phyloP scores from a whole-genome alignment of 2,113 vertebrate genomes.

The Microcebus tavaratra region DNA sequence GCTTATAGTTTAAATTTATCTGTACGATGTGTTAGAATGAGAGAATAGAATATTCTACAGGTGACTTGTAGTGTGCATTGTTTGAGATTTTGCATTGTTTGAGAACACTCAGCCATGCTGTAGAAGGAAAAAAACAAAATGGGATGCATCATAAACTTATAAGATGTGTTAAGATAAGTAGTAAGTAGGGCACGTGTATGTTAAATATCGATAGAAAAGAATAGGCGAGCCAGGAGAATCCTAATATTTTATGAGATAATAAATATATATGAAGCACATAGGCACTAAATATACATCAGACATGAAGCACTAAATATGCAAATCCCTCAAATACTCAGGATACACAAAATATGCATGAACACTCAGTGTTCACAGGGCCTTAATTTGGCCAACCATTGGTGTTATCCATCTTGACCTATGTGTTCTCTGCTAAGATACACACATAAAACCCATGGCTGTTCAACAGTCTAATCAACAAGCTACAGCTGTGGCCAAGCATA shows the following conservation, averaged over 20 bases:
- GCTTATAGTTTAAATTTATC: not conserved
- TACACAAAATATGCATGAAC: not conserved
- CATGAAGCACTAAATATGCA: not conserved
- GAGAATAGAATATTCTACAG: not conserved
- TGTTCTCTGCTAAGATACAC: not conserved
- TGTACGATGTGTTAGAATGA: not conserved
- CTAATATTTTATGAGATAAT: not conserved
- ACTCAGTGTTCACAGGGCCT: not conserved
- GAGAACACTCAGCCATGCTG: not conserved
- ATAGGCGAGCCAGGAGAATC: not conserved
- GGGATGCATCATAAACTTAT: not conserved
- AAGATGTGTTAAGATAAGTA: not conserved
- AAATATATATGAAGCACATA: not conserved
- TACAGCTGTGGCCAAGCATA: too few relatives aligned
- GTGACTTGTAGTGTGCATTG: not conserved
- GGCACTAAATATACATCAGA: not conserved
- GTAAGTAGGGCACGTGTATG: not conserved
- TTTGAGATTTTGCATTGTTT: not conserved
- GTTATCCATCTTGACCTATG: too few relatives aligned
- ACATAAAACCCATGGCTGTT: not conserved
- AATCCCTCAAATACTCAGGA: not conserved
- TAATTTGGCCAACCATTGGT: not conserved
- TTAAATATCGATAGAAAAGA: not conserved
- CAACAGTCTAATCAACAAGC: not conserved
- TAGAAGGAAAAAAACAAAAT: not conserved